Evolutionary conservation across 1,140 invertebrate species (phyloP), one percentile per base, ranked within the genome.

Genomic region (Calephelis nemesis): DNA sequence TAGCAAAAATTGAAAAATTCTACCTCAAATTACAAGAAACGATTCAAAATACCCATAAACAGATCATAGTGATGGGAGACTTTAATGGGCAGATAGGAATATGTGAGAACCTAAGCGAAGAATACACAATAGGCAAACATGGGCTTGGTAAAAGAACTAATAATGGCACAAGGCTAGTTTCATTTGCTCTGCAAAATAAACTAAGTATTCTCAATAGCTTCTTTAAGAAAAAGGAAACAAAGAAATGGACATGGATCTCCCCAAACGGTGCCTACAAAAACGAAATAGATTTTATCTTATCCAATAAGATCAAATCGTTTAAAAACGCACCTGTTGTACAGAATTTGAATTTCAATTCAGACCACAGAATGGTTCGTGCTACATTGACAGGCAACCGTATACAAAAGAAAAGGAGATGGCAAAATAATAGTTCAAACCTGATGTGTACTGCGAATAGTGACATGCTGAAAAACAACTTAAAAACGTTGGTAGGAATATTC

Each of bases 321-420:
- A 60, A 60, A 60, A 60, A 60, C 30, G 54, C 39, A 7, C 7
- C 54, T 60, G 54, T 60, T 5, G 30, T 60, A 60, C 54, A 60
- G 8, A 5, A 60, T 4, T 12, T 60, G 13, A 64, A 64, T 30
- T 64, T 64, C 45, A 64, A 64, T 45, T 64, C 45, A 64, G 42
- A 64, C 11, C 63, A 64, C 63, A 64, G 63, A 48, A 64, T 64
- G 45, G 63, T 64, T 64, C 45, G 45, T 64, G 47, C 63, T 64
- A 64, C 63, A 64, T 13, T 64, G 12, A 64, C 63, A 64, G 63
- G 63, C 12, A 64, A 48, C 7, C 63, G 10, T 19, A 47, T 64
- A 64, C 39, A 64, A 64, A 47, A 48, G 47, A 64, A 64, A 1
- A 47, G 63, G 47, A 64, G 42, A 48, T 64, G 42, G 45, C 63